Evolutionary conservation across 1,140 invertebrate species (phyloP).

Genomic region (Musca vetustissima): DNA sequence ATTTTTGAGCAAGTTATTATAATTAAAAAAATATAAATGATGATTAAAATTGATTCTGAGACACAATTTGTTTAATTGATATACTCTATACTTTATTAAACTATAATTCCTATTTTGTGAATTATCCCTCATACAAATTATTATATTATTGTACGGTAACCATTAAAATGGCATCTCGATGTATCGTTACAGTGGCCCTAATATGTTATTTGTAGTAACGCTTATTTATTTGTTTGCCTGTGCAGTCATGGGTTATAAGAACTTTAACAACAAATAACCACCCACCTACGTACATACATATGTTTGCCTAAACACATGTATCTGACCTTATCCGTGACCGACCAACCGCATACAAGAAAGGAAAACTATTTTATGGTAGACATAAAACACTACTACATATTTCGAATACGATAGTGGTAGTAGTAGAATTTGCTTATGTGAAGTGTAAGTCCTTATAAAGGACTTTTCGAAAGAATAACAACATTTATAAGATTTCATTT

Average conservation of each 20-base stretch:
- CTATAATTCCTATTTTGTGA: no score
- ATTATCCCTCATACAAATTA: no score
- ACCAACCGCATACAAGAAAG: neutral
- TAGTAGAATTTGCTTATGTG: neutral
- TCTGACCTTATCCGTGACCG: neutral
- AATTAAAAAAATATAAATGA: no score
- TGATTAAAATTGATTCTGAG: no score
- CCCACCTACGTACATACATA: neutral
- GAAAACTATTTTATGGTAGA: conserved; percentile 13
- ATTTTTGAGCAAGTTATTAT: no score
- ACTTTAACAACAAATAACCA: conserved; percentile 24
- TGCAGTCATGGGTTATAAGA: conserved; percentile 29
- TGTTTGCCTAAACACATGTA: neutral
- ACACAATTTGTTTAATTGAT: no score
- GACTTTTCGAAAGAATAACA: conserved; percentile 12
- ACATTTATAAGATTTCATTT: conserved; percentile 18
- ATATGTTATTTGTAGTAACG: conserved; percentile 5
- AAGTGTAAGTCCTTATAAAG: neutral
- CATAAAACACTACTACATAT: neutral
- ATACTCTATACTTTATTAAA: no score
- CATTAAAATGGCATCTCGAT: no score
- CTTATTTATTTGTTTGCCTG: conserved; percentile 31
- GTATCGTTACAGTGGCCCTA: no score
- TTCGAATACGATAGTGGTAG: no score
- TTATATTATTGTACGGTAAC: no score